Conservation (phyloP, 2,113 vertebrate genomes). For the Penelope pileata region DNA sequence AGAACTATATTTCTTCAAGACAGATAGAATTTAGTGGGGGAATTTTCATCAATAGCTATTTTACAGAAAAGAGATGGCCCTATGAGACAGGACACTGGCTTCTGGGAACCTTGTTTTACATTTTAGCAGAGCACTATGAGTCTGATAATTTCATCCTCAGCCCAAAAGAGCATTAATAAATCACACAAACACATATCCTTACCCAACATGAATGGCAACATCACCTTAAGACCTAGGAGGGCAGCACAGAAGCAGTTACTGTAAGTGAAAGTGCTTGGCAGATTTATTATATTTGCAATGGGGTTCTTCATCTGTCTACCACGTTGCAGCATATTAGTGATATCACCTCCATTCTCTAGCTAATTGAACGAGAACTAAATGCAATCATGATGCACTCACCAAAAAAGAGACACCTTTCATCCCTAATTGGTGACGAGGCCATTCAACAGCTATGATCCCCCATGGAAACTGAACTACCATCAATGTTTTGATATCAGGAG, state of each 20-base stretch:
- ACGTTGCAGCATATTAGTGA: not conserved
- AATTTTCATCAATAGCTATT: constrained; percentile 23
- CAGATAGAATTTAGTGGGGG: not conserved
- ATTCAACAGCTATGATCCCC: not conserved
- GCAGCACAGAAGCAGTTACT: not conserved
- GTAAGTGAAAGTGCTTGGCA: not conserved
- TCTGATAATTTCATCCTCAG: not conserved
- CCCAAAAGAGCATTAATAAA: not conserved
- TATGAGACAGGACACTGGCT: not conserved
- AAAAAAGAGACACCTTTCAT: not conserved
- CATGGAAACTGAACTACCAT: not conserved
- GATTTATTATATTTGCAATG: not conserved
- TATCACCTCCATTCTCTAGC: not conserved
- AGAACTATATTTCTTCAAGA: constrained; percentile 18
- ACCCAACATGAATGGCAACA: not conserved
- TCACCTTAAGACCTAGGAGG: not conserved
- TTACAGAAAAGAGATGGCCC: not conserved
- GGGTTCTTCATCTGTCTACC: not conserved
- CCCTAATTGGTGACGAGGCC: not conserved
- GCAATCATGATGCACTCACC: not conserved
- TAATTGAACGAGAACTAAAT: not conserved
- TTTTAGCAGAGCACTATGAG: not conserved
- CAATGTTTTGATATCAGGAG: not conserved
- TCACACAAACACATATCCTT: not conserved
- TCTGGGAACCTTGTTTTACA: not conserved